These are phyloP conservation scores for Hoplodrina ambigua DNA, from an alignment of 2,888 invertebrate species.

Conservation along the genomic window DNA sequence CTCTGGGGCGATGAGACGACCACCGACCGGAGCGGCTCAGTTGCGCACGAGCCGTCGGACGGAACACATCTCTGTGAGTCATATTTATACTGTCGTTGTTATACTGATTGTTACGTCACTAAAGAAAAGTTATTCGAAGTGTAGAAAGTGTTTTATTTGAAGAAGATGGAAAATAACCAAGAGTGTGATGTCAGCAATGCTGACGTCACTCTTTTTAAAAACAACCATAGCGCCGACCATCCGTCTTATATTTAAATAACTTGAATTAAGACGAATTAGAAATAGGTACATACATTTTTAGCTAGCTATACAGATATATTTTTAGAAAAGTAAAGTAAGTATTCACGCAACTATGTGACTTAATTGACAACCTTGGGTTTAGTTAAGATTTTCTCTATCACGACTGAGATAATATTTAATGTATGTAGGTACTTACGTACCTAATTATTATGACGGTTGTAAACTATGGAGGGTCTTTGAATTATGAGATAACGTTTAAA, in stretches of 20 bases:
- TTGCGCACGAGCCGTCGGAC: too few species aligned
- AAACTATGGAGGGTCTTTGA: conserved; percentile 10
- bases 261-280: not conserved
- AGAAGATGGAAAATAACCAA: too few species aligned
- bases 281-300: conserved; percentile 3
- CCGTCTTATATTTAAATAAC: not conserved
- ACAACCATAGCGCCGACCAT: too few species aligned
- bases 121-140: too few species aligned
- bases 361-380: conserved; percentile 26
- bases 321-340: conserved; percentile 17
- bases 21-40: too few species aligned
- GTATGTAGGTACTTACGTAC: not conserved
- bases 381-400: conserved; percentile 25
- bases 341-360: conserved; percentile 19
- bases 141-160: too few species aligned
- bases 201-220: too few species aligned
- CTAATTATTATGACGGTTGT: conserved; percentile 38
- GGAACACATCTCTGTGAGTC: too few species aligned
- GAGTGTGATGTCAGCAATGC: too few species aligned
- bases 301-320: not conserved
- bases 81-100: too few species aligned
- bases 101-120: too few species aligned
- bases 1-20: too few species aligned
- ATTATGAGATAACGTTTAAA: conserved; percentile 4
- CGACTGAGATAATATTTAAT: conserved; percentile 29